Conservation (phyloP, 1,140 invertebrate species). For the Temnothorax longispinosus region DNA sequence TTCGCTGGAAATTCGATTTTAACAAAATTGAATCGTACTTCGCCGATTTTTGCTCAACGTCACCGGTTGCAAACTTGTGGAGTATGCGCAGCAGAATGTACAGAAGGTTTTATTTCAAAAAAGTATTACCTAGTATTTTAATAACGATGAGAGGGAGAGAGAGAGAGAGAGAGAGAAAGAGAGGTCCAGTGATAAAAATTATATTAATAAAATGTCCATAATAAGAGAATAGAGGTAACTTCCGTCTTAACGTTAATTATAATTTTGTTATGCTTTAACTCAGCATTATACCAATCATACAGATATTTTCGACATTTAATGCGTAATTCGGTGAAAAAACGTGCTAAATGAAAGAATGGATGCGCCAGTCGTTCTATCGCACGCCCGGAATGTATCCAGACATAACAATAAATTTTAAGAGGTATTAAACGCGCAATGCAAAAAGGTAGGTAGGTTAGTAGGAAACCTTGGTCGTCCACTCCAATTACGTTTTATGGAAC, state of each 20-base stretch:
- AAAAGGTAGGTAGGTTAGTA: conserved; percentile 17
- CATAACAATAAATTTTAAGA: conserved; percentile 19
- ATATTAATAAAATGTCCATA: not conserved
- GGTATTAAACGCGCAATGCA: conserved; percentile 32
- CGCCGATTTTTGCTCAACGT: not conserved
- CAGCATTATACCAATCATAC: not conserved
- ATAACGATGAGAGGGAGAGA: not conserved
- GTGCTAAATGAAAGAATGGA: not conserved
- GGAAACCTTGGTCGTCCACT: conserved; percentile 17
- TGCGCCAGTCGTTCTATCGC: not conserved
- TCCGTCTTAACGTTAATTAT: conserved; percentile 8
- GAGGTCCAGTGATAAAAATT: not conserved
- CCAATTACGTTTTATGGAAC: conserved; percentile 47
- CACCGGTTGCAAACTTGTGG: not conserved
- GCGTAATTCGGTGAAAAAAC: conserved; percentile 3
- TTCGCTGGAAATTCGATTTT: not conserved
- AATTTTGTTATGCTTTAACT: not conserved
- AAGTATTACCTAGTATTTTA: not conserved
- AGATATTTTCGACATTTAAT: not conserved
- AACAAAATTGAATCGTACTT: not conserved
- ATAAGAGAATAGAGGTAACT: not conserved
- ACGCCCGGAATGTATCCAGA: conserved; percentile 1
- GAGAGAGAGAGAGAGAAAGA: too few species aligned
- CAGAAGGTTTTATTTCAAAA: not conserved
- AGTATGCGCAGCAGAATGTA: not conserved